Conservation (phyloP, 2,888 invertebrate species). For the Tyria jacobaeae region DNA sequence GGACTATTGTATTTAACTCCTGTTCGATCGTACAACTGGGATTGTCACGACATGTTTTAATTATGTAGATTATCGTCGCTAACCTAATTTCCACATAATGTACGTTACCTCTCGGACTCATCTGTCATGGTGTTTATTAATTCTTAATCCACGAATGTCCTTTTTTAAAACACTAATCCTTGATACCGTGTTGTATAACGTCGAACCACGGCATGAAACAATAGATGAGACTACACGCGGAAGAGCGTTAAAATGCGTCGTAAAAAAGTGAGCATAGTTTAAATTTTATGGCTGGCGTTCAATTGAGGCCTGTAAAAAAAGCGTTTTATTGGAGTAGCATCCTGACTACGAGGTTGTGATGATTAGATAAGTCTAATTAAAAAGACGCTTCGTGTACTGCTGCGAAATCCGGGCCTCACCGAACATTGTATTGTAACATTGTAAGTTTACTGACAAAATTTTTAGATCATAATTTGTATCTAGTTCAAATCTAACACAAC, state of each 20-base stretch:
- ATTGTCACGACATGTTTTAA: constrained; percentile 72
- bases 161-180: constrained; percentile 67
- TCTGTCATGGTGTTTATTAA: constrained; percentile 66
- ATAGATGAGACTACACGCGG: constrained; percentile 77
- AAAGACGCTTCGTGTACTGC: constrained; percentile 73
- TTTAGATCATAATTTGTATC: constrained; percentile 46
- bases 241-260: constrained; percentile 80
- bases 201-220: constrained; percentile 61
- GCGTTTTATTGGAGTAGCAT: constrained; percentile 83
- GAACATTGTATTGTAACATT: constrained; percentile 66
- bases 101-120: constrained; percentile 60
- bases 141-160: constrained; percentile 76
- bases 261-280: constrained; percentile 82
- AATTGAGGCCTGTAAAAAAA: constrained; percentile 84
- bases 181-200: constrained; percentile 48
- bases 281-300: constrained; percentile 82
- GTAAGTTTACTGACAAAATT: constrained; percentile 51
- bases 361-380: constrained; percentile 82
- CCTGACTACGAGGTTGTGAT: constrained; percentile 82
- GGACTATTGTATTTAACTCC: constrained; percentile 76
- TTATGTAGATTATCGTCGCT: constrained; percentile 55
- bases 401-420: constrained; percentile 71
- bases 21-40: constrained; percentile 59
- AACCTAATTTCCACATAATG: constrained; percentile 75
- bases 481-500: constrained; percentile 23